Evolutionary conservation across 92 coral and sea anemone genomes (phyloP).

Genomic region (Paramuricea clavata): DNA sequence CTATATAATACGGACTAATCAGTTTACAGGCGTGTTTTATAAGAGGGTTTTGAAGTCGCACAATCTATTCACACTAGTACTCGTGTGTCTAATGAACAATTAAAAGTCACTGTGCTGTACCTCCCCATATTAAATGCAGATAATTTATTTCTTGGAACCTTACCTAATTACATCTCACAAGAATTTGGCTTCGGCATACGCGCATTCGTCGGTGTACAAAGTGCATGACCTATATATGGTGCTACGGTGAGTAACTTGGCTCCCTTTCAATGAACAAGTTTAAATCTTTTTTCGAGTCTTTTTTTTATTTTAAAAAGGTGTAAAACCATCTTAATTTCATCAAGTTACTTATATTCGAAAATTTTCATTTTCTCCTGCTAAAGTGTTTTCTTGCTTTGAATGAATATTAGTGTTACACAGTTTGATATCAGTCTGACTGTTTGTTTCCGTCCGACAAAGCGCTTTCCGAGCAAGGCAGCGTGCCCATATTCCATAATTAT

Average conservation of each 20-base stretch:
- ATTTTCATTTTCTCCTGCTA: not conserved
- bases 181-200: conserved; percentile 11
- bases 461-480: not conserved
- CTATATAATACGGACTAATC: conserved; percentile 7
- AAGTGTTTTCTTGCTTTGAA: conserved; percentile 11
- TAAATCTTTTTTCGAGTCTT: not conserved
- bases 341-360: not conserved
- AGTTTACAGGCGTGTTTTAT: conserved; percentile 23
- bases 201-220: not conserved
- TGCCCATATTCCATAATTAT: conserved; percentile 27
- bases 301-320: not conserved
- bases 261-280: not conserved
- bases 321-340: not conserved
- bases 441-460: conserved; percentile 42
- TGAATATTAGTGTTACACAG: conserved; percentile 29
- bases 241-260: conserved; percentile 10
- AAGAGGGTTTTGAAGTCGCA: conserved; percentile 30
- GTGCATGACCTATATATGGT: not conserved
- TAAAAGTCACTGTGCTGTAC: conserved; percentile 17
- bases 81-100: conserved; percentile 2
- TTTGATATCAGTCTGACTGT: conserved; percentile 29
- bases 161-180: not conserved
- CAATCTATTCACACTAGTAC: conserved; percentile 2
- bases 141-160: conserved; percentile 8
- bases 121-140: not conserved